Conservation (phyloP, 2,113 vertebrate genomes). For the Oenanthe melanoleuca region DNA sequence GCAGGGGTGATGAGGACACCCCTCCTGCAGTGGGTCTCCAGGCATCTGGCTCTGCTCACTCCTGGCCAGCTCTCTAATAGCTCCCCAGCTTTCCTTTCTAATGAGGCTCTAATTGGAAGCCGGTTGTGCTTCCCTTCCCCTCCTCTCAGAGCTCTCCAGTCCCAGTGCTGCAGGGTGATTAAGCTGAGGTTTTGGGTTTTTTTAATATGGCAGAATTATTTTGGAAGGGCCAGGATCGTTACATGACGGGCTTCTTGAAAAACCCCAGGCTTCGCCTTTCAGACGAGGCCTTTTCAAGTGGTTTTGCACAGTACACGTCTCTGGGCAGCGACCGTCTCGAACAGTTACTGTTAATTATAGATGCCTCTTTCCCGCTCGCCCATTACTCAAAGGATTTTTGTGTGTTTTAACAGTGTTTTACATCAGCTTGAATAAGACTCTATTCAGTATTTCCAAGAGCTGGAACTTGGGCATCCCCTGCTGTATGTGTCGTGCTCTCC, state of each 20-base stretch:
- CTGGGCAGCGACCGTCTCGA: conserved; percentile 82
- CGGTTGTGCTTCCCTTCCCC: conserved; percentile 74
- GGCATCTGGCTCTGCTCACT: conserved; percentile 26
- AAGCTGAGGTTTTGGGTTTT: conserved; percentile 82
- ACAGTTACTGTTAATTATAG: conserved; percentile 89
- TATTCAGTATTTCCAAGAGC: conserved; percentile 78
- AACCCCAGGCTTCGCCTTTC: conserved; percentile 79
- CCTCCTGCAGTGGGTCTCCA: not conserved
- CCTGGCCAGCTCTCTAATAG: conserved; percentile 66
- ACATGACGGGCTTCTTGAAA: conserved; percentile 75
- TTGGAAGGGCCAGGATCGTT: conserved; percentile 76
- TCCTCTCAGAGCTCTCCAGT: conserved; percentile 76
- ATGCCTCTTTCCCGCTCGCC: conserved; percentile 81
- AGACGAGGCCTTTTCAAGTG: conserved; percentile 82
- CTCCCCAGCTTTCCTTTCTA: conserved; percentile 79
- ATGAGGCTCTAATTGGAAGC: conserved; percentile 84
- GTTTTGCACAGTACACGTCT: conserved; percentile 79
- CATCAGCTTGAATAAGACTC: conserved; percentile 83
- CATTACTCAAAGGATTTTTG: conserved; percentile 87
- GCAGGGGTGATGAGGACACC: not conserved
- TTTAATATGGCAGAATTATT: conserved; percentile 81
- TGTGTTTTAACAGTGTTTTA: conserved; percentile 83
- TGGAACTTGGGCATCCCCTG: conserved; percentile 71
- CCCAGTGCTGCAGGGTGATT: conserved; percentile 81
- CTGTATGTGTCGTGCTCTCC: conserved; percentile 10